Evolutionary conservation across 1,140 invertebrate genomes (phyloP).

Genomic region (Monomorium pharaonis): DNA sequence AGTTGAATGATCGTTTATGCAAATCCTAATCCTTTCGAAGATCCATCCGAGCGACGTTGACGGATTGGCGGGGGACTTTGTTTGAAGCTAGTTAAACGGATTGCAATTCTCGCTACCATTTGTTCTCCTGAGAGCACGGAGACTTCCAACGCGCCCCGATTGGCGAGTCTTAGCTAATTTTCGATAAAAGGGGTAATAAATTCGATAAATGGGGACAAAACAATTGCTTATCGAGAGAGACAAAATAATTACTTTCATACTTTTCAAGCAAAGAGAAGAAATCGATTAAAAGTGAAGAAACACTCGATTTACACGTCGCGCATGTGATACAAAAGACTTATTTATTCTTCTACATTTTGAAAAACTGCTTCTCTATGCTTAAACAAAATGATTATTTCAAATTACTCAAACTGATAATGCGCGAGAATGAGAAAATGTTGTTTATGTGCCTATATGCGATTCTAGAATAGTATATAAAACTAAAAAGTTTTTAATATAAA

Average conservation of each 20-base stretch:
- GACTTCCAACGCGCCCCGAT: conserved; percentile 44
- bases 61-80: conserved; percentile 76
- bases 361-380: neutral
- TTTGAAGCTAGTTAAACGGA: conserved; percentile 75
- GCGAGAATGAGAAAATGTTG: too few species aligned
- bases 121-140: conserved; percentile 71
- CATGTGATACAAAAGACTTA: too few species aligned
- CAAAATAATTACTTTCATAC: neutral
- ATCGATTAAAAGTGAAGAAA: neutral
- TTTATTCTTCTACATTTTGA: neutral
- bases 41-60: conserved; percentile 82
- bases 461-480: neutral
- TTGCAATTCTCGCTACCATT: conserved; percentile 78
- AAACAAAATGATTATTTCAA: neutral
- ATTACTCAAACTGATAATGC: neutral
- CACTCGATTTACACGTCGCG: neutral
- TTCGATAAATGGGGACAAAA: neutral
- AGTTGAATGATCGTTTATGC: conserved; percentile 84
- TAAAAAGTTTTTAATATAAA: conserved; percentile 41
- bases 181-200: conserved; percentile 27
- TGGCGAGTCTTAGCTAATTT: conserved; percentile 59
- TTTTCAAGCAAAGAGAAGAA: neutral
- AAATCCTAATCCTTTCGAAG: conserved; percentile 83
- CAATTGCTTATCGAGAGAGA: neutral
- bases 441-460: neutral